Conservation (phyloP, 2,888 invertebrate genomes). For the Morpho helenor region DNA sequence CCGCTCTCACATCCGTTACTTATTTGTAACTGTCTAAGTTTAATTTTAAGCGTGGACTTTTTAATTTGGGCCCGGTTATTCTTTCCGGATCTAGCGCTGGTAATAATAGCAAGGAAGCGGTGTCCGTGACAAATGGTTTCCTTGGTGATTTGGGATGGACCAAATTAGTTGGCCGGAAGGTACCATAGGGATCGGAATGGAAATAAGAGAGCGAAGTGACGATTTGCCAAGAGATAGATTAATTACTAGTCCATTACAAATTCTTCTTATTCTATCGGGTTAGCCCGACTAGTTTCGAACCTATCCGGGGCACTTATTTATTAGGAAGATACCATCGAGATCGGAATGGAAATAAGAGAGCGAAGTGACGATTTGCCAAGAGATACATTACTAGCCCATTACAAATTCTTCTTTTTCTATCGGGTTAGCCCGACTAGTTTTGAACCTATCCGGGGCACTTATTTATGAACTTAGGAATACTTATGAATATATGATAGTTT, state of each 20-base stretch:
- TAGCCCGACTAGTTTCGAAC: no score
- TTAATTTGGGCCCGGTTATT: conserved; percentile 17
- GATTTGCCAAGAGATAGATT: background rate
- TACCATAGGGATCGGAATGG: conserved; percentile 21
- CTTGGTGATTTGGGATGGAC: conserved; percentile 35
- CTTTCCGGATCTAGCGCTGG: conserved; percentile 20
- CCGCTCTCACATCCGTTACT: background rate
- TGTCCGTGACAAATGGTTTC: conserved; percentile 40
- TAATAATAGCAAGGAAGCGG: conserved; percentile 27
- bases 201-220: background rate
- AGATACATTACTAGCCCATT: background rate
- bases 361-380: background rate
- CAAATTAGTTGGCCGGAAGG: conserved; percentile 32
- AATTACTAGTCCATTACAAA: no score
- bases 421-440: no score
- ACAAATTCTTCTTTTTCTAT: no score
- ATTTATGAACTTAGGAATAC: no score
- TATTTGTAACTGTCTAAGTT: conserved; percentile 4
- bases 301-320: conserved; percentile 16
- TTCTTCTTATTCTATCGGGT: no score
- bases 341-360: conserved; percentile 10
- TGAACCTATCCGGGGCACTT: no score
- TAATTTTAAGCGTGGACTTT: conserved; percentile 7
- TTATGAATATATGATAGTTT: no score
- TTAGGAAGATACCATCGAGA: conserved; percentile 28